Evolutionary conservation across 2,113 vertebrate genomes (phyloP), one percentile per base, ranked within the genome.

Genomic region (Cromileptes altivelis): DNA sequence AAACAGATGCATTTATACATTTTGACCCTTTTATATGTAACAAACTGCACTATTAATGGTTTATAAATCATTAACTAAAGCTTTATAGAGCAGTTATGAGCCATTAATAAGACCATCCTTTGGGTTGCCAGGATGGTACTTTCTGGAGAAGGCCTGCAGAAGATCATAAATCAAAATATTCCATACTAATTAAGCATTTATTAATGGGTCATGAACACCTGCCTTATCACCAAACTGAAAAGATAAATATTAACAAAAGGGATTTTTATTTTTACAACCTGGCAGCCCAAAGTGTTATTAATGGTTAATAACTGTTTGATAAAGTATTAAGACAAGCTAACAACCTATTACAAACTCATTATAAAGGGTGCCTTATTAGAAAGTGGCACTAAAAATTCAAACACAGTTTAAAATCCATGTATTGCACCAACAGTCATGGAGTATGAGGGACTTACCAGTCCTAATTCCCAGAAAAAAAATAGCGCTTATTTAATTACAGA

Each of bases 401-500:
- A n/a, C 53, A n/a, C 13, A 50, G 2, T 14, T 71, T 40, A 14
- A 62, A 65, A 62, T 14, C 14, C 13, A 58, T 76, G 6, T 30
- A 15, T 19, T 62, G 67, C 25, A 30, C 30, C 30, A 57, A 47
- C 27, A 42, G 6, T 47, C 15, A 6, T 23, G 27, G 40, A 75
- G 19, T n/a, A 7, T 23, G 9, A 63, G 18, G 6, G 58, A 67
- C 19, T 1, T 6, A 50, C 30, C 13, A 50, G 37, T 27, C 12
- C 33, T 56, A n/a, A 56, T 12, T 58, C 8, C 42, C 42, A 15
- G 55, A n/a, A 9, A 21, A n/a, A 60, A n/a, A 60, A 27, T 11
- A 1, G 37, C 8, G 14, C 18, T 76, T 47, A 81, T 88, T 84
- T 61, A 82, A 83, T 86, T 80, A 81, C 65, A 75, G 78, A 75